phyloP scores from a whole-genome alignment of 2,888 invertebrate species.

The Cheilosia scutellata region DNA sequence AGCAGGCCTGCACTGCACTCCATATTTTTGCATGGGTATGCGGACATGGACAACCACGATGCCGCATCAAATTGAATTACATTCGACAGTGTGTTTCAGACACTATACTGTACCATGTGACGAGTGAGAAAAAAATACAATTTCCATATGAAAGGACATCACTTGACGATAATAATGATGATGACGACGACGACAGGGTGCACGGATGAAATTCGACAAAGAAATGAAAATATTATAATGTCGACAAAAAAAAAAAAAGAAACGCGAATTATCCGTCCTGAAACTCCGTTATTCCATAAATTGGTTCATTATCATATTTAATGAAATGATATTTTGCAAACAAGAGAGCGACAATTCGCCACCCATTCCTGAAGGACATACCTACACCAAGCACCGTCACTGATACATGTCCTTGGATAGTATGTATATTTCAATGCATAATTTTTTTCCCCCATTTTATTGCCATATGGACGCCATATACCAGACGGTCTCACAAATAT shows the following conservation, averaged over 20 bases:
- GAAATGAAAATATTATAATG: slow-evolving; percentile 13
- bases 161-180: slow-evolving; percentile 53
- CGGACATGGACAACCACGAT: slow-evolving; percentile 15
- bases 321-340: slow-evolving; percentile 75
- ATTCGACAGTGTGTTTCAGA: slow-evolving; percentile 47
- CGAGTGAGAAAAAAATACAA: slow-evolving; percentile 31
- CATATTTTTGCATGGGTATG: slow-evolving; percentile 3
- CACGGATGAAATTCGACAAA: slow-evolving; percentile 16
- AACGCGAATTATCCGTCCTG: slow-evolving; percentile 49
- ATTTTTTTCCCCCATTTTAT: slow-evolving; percentile 26
- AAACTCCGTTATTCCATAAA: slow-evolving; percentile 66
- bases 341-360: slow-evolving; percentile 30
- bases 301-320: slow-evolving; percentile 76
- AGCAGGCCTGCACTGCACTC: not conserved
- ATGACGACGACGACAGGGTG: not conserved
- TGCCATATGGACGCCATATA: slow-evolving; percentile 44
- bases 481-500: not conserved
- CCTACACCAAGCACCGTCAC: not conserved
- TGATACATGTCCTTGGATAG: slow-evolving; percentile 34
- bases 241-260: slow-evolving; percentile 33
- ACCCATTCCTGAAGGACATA: not conserved
- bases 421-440: slow-evolving; percentile 61
- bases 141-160: slow-evolving; percentile 72
- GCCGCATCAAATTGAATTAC: slow-evolving; percentile 65
- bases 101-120: slow-evolving; percentile 2